Conservation (phyloP, 2,797 vertebrate genomes). For the Gastrophryne carolinensis region DNA sequence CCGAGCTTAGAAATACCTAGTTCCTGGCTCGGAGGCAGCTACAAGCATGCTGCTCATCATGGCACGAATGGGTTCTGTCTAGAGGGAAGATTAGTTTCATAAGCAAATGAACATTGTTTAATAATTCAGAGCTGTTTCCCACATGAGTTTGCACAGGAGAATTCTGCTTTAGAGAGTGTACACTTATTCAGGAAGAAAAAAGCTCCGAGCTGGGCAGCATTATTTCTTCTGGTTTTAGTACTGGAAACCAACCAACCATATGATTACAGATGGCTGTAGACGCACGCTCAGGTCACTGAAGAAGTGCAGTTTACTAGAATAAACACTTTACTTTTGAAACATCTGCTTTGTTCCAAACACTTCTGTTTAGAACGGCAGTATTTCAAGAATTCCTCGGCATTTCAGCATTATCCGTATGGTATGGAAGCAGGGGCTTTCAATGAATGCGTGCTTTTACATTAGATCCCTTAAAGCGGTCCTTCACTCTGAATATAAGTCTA, state of each 20-base stretch:
- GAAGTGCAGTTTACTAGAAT: slow-evolving; percentile 22
- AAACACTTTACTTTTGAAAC: slow-evolving; percentile 32
- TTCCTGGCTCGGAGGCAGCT: slow-evolving; percentile 34
- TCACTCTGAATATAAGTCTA: no score
- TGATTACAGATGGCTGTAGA: slow-evolving; percentile 44
- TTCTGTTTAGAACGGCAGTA: not conserved
- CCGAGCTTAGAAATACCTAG: not conserved
- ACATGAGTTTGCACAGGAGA: slow-evolving; percentile 48
- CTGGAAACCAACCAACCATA: slow-evolving; percentile 36
- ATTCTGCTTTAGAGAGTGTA: slow-evolving; percentile 45
- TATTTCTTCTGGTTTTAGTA: slow-evolving; percentile 43
- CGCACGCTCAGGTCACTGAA: slow-evolving; percentile 27
- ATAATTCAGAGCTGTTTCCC: slow-evolving; percentile 47
- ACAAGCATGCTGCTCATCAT: slow-evolving; percentile 3
- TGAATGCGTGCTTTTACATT: no score
- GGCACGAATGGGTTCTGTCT: slow-evolving; percentile 18
- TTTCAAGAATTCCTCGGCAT: not conserved
- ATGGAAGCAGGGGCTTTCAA: no score
- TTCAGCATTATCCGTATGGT: not conserved
- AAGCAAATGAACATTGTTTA: slow-evolving; percentile 51
- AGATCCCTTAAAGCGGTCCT: no score
- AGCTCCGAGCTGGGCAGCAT: slow-evolving; percentile 10
- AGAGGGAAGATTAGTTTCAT: slow-evolving; percentile 49
- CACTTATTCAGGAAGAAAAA: slow-evolving; percentile 41
- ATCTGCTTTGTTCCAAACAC: not conserved